Base-by-base conservation (phyloP, 2,888 invertebrate genomes). In the Adineta ricciae region DNA sequence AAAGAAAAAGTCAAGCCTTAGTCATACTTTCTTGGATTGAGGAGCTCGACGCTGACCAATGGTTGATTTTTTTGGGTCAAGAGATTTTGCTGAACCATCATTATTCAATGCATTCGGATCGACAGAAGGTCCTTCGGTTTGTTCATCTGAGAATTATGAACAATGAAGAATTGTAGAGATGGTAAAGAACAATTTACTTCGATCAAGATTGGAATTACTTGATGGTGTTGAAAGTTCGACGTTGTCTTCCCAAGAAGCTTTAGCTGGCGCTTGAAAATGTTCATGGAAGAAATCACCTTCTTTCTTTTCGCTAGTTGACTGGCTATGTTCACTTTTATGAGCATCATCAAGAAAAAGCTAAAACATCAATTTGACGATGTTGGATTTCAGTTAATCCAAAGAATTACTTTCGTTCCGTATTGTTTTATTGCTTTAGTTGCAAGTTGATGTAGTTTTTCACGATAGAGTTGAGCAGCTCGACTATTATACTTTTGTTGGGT, bases 401-500 rank as follows among this genome's bases (percentile, higher is more conserved):
- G 46, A 46, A 8, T 89, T 91, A 97, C 96, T 94, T 95, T 94
- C 78, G 93, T 94, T 85, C 96, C 95, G 90, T 96, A 94, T 54
- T 93, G 93, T 91, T 94, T 94, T 93, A 96, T 94, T 24, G 97
- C 95, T 89, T 95, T 94, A 87, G 93, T 93, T n/a, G 97, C 95
- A 88, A 93, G 91, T 85, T 93, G 92, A 87, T 93, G 88, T 86
- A 99, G 92, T 91, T 97, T 97, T 88, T 97, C 96, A 88, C 94
- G 93, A 91, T 99, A 99, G 88, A 96, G 91, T 89, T 94, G 94
- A 1, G 99, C 97, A 84, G 96, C 96, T 86, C 97, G 92, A 3
- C 97, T 97, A 90, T 94, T 96, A 91, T 99, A 99, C 90, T 99
- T 99, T 90, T 96, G 95, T 88, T 97, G 95, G 32, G 97, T 94